Base-by-base conservation (phyloP, 2,797 vertebrate genomes). In the Sebastes steindachneri region DNA sequence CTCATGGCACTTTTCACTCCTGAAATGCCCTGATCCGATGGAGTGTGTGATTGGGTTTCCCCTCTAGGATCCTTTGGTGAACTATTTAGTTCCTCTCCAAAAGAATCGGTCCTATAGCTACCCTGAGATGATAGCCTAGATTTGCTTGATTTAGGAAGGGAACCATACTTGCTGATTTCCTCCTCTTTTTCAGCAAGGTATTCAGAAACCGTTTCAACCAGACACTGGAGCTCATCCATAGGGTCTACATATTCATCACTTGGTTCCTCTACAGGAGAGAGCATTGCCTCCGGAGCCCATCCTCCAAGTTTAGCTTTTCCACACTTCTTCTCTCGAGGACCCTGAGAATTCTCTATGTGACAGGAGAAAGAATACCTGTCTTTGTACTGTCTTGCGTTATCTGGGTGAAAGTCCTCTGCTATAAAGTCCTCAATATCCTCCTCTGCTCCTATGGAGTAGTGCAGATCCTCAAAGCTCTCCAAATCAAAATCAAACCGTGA, bases 101-200 rank as follows among this genome's bases (percentile, higher is more conserved):
- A 82, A 77, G 94, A 95, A 93, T 94, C 88, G 0, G 90, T 93
- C 88, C 75, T 93, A 88, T 87, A 80, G 82, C 89, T 96, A 73
- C 89, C 91, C 64, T 86, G 91, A 66, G 95, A 95, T 7, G 94
- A 96, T 7, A 95, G 73, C 63, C 93, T 94, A 28, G 95, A 95
- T 88, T 95, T 96, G 89, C 84, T 96, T 10, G 93, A 94, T 92
- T 96, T 95, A 48, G 97, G 94, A 88, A 99, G 91, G 1, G 96
- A 95, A 77, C 96, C 95, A 80, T 98, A 98, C 73, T 95, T 98
- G 82, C 95, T 99, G 73, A 99, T 99, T 95, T 99, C 98, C 82
- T 99, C 97, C 86, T 99, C 98, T 90, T 99, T 99, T 93, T 99
- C 98, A 76, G 97, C 98, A 75, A 99, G 96, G 88, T 99, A 99